Evolutionary conservation across 2,797 vertebrate genomes (phyloP), one percentile per base, ranked within the genome.

Genomic region (Ispidina lecontei): DNA sequence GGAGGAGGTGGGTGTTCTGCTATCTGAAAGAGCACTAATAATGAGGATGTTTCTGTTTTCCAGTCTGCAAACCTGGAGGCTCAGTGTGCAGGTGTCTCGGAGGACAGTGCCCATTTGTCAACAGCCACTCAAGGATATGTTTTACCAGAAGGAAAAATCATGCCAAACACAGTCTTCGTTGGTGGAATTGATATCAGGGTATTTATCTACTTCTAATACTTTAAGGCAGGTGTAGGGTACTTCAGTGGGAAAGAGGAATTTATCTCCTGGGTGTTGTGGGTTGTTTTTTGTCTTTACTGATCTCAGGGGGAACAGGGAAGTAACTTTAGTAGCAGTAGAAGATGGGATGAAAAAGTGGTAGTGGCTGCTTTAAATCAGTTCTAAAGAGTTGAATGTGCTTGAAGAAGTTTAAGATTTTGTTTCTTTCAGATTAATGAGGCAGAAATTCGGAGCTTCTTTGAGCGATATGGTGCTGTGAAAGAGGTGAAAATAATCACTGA

Each of bases 401-500:
- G 20, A 60, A 72, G 43, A 39, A 29, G 5, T 60, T 78, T 8
- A 71, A 84, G 37, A 39, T 12, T 18, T 47, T 26, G 4, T 77
- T 75, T 72, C 49, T 65, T 91, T 28, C 63, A 99, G 99, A 98
- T 98, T 97, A 98, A 98, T 49, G 98, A 99, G 97, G 97, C 96
- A 26, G 99, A 99, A 98, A 98, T 99, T 92, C 97, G 96, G 49
- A 98, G 98, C 64, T 98, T 99, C 95, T 99, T 99, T 86, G 96
- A 97, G 54, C 97, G 96, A 78, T 99, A 97, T 13, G 99, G 99
- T 58, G 62, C 97, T 51, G 98, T 99, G 55, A 99, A 98, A 93
- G 98, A 99, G 96, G 99, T 99, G 22, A 99, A 99, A 96, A 99
- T 99, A 91, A 99, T 99, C 97, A 99, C 98, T 3, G 99, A 99